Percentiles rank a stretch among this genome's conserved stretches.
phyloP scores from a whole-genome alignment of 2,797 vertebrate species.

The Syngnathus acus region DNA sequence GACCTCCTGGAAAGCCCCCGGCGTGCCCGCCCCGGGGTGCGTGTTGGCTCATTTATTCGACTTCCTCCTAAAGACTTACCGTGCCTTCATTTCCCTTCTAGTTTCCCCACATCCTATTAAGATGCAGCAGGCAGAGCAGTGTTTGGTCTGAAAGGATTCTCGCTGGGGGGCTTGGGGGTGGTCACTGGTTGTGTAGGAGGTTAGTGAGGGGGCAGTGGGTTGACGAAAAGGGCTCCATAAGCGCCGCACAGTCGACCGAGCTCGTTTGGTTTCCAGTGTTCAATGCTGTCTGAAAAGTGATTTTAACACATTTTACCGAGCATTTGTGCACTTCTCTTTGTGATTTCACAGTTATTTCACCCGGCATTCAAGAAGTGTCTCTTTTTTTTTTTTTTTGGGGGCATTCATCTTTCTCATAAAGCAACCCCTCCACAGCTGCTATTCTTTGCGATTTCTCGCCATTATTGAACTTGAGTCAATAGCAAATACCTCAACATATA shows the following conservation, averaged over 20 bases:
- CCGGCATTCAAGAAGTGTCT: not conserved
- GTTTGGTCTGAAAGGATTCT: slow-evolving; percentile 53
- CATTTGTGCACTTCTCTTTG: not conserved
- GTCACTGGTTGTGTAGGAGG: slow-evolving; percentile 21
- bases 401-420: not conserved
- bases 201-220: slow-evolving; percentile 1
- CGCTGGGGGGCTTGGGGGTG: slow-evolving; percentile 27
- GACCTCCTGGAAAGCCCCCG: slow-evolving; percentile 63
- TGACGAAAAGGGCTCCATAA: not conserved
- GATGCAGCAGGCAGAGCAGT: slow-evolving; percentile 55
- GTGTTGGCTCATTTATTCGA: slow-evolving; percentile 68
- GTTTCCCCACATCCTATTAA: slow-evolving; percentile 66
- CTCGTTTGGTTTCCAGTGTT: not conserved
- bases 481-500: not conserved
- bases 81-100: slow-evolving; percentile 63
- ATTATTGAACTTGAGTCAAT: not conserved
- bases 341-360: slow-evolving; percentile 3
- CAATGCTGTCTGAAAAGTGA: not conserved
- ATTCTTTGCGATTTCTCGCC: not conserved
- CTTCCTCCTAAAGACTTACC: slow-evolving; percentile 64
- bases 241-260: not conserved
- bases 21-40: slow-evolving; percentile 61
- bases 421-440: not conserved
- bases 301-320: not conserved
- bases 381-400: not conserved